Evolutionary conservation across 2,113 vertebrate genomes (phyloP), one percentile per base, ranked within the genome.

Genomic region (Chloebia gouldiae): DNA sequence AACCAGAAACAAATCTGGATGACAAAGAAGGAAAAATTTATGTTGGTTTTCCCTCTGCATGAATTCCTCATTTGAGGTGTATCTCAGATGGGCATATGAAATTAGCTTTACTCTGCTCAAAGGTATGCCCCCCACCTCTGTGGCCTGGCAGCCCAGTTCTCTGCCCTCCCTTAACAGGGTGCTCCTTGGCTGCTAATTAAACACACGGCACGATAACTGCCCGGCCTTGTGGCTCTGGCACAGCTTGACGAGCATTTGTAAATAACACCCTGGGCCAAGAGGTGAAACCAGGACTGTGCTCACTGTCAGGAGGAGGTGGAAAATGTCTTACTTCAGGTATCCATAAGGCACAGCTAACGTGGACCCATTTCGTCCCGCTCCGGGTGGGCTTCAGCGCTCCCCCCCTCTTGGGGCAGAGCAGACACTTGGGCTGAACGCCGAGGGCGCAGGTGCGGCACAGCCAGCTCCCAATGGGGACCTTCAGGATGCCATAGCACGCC

Each of bases 281-380:
- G 28, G 10, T 31, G 39, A 50, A 51, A 47, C 10, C 51, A 66
- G 49, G 9, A 37, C 39, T 10, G 4, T 2, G 27, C 69, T 51
- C 73, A 49, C 28, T 1, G n/a, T 2, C 37, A 68, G 21, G 18
- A 61, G 47, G 25, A 88, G 35, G 5, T 40, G 20, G 40, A 13
- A 5, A 30, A 30, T 33, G 17, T 68, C 98, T 97, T 96, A 99
- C 99, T 98, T 99, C 99, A 44, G 99, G 99, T 97, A 99, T 99
- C 99, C 99, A 99, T 98, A 99, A 99, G 98, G 99, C 99, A 98
- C 99, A 99, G 98, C 99, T 99, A 97, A 99, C 99, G 59, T 99
- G 99, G 97, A 99, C 98, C 99, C 99, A 99, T 95, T 99, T 99
- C 11, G 99, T 99, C 96, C 99, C 99, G 86, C 99, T 99, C 77